Percentiles rank a stretch among this genome's conserved stretches.
Conservation (phyloP, 2,888 invertebrate species). For the Julus scandinavius region DNA sequence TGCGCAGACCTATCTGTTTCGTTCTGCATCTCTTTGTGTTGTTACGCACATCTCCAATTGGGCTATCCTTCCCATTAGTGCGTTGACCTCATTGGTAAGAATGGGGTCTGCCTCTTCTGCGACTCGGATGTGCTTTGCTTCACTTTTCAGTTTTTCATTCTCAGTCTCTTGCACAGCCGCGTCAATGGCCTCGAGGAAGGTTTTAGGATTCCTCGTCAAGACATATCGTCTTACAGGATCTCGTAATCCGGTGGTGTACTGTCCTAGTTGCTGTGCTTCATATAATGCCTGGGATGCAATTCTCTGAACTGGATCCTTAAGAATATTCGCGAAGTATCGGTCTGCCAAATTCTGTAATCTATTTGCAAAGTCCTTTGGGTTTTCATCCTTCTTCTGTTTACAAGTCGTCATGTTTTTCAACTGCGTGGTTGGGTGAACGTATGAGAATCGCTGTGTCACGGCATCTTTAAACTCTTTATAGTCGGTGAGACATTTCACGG, state of each 20-base stretch:
- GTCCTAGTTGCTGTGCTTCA: neutral
- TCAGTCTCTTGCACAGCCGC: neutral
- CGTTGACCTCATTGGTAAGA: neutral
- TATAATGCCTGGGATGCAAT: too few species aligned
- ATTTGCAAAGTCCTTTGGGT: neutral
- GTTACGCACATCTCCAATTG: neutral
- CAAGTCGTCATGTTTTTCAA: neutral
- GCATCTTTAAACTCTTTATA: neutral
- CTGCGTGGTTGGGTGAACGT: neutral
- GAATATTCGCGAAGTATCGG: neutral
- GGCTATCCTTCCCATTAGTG: neutral
- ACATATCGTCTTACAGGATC: neutral
- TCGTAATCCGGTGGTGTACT: neutral
- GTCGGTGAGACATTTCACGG: neutral
- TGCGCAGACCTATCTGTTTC: neutral
- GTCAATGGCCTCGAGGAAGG: neutral
- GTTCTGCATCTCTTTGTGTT: neutral
- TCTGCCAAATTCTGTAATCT: neutral
- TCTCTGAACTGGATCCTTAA: neutral
- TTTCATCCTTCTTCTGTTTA: neutral
- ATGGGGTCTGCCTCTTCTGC: neutral
- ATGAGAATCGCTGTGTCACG: neutral
- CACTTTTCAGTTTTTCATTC: neutral
- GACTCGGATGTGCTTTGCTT: neutral
- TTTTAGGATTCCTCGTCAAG: neutral